Base-by-base conservation (phyloP, 2,888 invertebrate species). In the Phorcus lineatus region DNA sequence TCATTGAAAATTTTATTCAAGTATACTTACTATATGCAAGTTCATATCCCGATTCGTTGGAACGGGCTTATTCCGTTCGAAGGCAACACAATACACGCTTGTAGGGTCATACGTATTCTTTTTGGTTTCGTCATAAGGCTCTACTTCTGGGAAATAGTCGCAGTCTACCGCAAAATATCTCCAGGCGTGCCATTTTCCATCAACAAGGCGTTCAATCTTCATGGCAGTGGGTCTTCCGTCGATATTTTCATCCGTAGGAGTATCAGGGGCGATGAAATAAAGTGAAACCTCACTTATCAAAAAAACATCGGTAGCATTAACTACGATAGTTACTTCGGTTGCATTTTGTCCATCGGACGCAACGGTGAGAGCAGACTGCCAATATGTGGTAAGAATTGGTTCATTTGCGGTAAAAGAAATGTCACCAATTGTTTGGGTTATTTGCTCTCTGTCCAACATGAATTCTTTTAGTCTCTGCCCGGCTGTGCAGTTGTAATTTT, bases 171-270 rank as follows among this genome's bases (percentile, higher is more conserved):
- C 84, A 74, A 81, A 82, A 57, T 81, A 84, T 57, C 82, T 24
- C 77, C 79, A 76, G 9, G 80, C 80, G 16, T 9, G n/a, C 85
- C 85, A 86, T 6, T n/a, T 22, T 1, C 28, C 40, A n/a, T 62
- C 53, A 28, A 77, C 76, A n/a, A 36, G 67, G 36, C 76, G 83
- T 70, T 86, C 85, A 62, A 85, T 76, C 0, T 77, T 77, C 70
- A 85, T 81, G 16, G 85, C 83, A 16, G 77, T 22, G 6, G 87
- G 87, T 52, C 87, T 62, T 36, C 79, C 81, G 77, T 87, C 87
- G 2, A 74, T 74, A 9, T 53, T 66, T 11, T 31, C 57, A 6
- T 79, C n/a, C 3, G 36, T 22, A 40, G 66, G 31, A 24, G 80
- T 74, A 54, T 82, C 75, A 7, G 84, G 82, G 0, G 82, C 77